phyloP scores from a whole-genome alignment of 2,797 vertebrate genomes.

The Vireo griseus region DNA sequence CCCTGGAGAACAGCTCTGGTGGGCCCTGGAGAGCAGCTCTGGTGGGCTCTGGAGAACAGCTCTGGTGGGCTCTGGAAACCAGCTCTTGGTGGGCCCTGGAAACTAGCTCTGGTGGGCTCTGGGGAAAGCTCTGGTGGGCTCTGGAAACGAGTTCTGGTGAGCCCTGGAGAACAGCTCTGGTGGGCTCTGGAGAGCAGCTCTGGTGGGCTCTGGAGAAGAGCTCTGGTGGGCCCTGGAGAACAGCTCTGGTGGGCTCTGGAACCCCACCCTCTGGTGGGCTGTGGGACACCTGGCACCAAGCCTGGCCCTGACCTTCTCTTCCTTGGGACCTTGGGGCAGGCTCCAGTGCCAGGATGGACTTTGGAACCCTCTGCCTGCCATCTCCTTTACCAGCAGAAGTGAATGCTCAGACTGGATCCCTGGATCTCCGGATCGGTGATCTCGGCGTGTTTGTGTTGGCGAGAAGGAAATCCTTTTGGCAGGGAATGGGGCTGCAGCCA shows the following conservation, averaged over 20 bases:
- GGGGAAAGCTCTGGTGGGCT: neutral
- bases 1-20: neutral
- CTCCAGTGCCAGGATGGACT: fast-evolving
- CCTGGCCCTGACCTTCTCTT: neutral
- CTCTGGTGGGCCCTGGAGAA: neutral
- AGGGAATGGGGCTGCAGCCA: fast-evolving
- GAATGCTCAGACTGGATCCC: neutral
- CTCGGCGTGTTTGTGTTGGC: neutral
- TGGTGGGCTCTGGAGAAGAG: neutral
- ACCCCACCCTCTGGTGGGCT: neutral
- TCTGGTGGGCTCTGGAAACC: neutral
- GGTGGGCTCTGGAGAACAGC: neutral
- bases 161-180: neutral
- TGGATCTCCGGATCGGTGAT: fast-evolving
- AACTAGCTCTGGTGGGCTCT: neutral
- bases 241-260: neutral
- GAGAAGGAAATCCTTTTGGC: neutral
- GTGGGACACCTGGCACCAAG: fast-evolving
- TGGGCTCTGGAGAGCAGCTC: neutral
- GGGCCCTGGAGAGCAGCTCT: neutral
- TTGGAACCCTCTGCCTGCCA: neutral
- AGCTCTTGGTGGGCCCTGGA: neutral
- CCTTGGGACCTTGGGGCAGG: neutral
- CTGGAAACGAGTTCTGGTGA: neutral
- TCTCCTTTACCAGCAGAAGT: neutral